Evolutionary conservation across 1,140 invertebrate species (phyloP).

Genomic region (Sminthurinus signatus): DNA sequence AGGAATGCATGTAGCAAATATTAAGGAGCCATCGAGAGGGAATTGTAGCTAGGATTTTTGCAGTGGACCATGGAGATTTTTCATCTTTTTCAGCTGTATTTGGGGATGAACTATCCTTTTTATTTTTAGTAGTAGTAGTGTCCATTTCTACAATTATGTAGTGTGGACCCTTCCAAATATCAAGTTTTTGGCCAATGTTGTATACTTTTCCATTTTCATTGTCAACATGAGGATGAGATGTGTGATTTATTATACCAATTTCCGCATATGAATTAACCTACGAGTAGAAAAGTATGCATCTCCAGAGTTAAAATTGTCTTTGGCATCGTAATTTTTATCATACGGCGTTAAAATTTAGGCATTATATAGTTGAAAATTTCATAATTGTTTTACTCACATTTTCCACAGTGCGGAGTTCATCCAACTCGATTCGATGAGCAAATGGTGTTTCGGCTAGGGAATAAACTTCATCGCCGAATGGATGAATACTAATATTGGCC

Average conservation of each 20-base stretch:
- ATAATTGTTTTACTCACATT: too few relatives aligned
- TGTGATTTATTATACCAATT: conserved; percentile 70
- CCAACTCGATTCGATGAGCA: conserved; percentile 69
- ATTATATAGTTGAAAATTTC: too few relatives aligned
- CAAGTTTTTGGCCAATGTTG: conserved; percentile 68
- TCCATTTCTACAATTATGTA: conserved; percentile 68
- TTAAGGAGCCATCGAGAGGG: conserved; percentile 66
- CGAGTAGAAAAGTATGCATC: too few relatives aligned
- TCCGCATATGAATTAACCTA: conserved; percentile 62
- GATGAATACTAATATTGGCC: conserved; percentile 81
- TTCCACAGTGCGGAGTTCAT: conserved; percentile 29
- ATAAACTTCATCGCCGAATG: conserved; percentile 76
- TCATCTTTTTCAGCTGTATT: conserved; percentile 42
- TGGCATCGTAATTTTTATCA: too few relatives aligned
- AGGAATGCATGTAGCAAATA: conserved; percentile 83
- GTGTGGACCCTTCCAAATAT: conserved; percentile 54
- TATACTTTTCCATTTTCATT: conserved; percentile 54
- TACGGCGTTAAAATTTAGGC: too few relatives aligned
- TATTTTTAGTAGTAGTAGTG: conserved; percentile 8
- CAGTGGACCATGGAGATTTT: conserved; percentile 58
- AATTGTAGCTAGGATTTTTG: conserved; percentile 60
- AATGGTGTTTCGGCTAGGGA: conserved; percentile 71
- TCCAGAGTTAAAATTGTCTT: too few relatives aligned
- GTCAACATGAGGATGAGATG: conserved; percentile 78
- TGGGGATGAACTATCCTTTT: conserved; percentile 22